Percentiles rank a stretch among this genome's conserved stretches.
phyloP scores from a whole-genome alignment of 2,113 vertebrate species.

The Cavia aperea region DNA sequence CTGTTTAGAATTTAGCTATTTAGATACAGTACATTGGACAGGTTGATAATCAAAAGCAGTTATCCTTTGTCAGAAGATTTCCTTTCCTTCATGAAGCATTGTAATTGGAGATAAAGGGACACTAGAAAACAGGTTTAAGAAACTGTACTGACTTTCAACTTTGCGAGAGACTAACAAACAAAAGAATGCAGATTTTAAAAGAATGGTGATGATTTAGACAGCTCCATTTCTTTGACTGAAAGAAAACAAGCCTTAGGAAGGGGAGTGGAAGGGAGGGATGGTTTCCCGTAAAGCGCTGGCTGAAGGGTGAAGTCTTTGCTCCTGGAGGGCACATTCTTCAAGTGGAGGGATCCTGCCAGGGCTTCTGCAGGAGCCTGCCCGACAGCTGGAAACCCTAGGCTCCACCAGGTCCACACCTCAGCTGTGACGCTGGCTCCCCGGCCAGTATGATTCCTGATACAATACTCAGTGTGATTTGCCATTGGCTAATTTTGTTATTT shows the following conservation, averaged over 20 bases:
- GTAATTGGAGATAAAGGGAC: neutral
- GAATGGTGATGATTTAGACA: neutral
- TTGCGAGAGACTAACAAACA: neutral
- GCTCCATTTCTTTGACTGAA: neutral
- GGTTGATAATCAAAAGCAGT: neutral
- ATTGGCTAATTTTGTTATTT: conserved; percentile 60
- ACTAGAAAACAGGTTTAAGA: neutral
- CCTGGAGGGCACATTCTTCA: conserved; percentile 25
- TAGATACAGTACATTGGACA: neutral
- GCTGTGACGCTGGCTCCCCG: conserved; percentile 52
- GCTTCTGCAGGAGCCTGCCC: neutral
- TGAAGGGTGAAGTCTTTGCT: neutral
- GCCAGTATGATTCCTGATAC: conserved; percentile 59
- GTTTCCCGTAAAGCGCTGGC: neutral
- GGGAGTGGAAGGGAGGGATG: conserved; percentile 22
- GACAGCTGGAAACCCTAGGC: neutral
- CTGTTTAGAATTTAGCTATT: neutral
- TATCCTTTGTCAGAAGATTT: neutral
- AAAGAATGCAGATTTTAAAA: conserved; percentile 12
- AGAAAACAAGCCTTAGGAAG: conserved; percentile 15
- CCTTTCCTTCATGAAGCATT: neutral
- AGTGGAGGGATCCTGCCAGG: neutral
- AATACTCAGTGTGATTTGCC: conserved; percentile 43
- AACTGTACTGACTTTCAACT: conserved; percentile 6
- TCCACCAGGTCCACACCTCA: conserved; percentile 18